Conservation (phyloP, 2,797 vertebrate species). For the Eulemur rubriventer region DNA sequence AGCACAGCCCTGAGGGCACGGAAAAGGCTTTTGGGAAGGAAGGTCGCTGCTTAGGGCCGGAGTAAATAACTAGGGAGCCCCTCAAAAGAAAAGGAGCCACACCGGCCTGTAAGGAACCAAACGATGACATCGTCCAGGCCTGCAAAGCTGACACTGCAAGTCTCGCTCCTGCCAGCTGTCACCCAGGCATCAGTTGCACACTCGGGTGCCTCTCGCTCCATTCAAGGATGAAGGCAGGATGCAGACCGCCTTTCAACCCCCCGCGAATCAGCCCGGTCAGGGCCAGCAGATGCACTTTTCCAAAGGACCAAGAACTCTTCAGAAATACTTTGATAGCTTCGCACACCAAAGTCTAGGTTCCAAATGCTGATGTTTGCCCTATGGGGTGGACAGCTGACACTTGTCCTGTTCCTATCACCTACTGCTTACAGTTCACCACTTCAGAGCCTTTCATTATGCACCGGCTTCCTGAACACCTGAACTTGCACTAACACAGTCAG, state of each 20-base stretch:
- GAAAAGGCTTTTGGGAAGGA: not conserved
- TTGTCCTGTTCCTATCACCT: not conserved
- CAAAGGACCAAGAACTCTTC: not conserved
- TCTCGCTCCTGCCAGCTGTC: not conserved
- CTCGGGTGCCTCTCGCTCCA: not conserved
- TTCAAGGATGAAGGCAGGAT: not conserved
- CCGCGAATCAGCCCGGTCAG: not conserved
- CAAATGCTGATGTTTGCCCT: accelerated
- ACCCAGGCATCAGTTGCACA: accelerated
- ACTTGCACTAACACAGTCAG: not conserved
- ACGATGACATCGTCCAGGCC: not conserved
- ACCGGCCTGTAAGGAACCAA: not conserved
- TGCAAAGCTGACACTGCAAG: not conserved
- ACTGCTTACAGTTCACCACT: not conserved
- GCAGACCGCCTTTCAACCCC: not conserved
- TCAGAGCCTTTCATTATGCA: not conserved
- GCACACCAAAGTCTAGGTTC: not conserved
- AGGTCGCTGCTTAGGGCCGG: too few species aligned
- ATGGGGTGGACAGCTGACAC: not conserved
- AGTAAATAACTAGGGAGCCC: not conserved
- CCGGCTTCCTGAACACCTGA: not conserved
- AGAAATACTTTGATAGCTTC: not conserved
- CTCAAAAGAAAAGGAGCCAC: not conserved
- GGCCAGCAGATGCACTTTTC: not conserved
- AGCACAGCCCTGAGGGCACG: accelerated